Evolutionary conservation across 2,888 invertebrate genomes (phyloP).

Genomic region (Philereme vetulata): DNA sequence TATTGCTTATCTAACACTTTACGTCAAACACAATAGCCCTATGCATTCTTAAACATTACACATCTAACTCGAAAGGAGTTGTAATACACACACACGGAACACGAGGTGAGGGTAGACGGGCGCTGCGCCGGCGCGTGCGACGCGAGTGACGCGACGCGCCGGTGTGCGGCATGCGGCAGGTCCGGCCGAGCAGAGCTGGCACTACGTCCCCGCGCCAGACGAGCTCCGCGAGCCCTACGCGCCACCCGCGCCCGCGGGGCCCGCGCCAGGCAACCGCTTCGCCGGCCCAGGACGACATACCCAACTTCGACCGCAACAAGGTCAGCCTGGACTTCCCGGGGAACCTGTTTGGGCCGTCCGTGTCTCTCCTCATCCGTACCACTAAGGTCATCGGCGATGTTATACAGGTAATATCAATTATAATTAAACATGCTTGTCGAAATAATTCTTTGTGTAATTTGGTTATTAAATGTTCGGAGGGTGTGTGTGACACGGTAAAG

Average conservation of each 20-base stretch:
- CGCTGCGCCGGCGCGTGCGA: constrained; percentile 1
- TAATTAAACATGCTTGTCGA: too few species aligned
- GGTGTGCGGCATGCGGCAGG: constrained; percentile 32
- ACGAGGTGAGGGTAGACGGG: constrained; percentile 12
- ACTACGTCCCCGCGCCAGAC: constrained; percentile 50
- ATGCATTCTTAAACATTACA: too few species aligned
- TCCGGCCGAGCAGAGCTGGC: constrained; percentile 53
- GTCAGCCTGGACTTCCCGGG: constrained; percentile 88
- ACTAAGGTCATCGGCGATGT: constrained; percentile 87
- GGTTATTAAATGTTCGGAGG: too few species aligned
- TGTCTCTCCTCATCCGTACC: constrained; percentile 86
- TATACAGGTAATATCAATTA: constrained; percentile 79
- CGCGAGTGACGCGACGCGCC: constrained; percentile 13
- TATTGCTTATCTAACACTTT: too few species aligned
- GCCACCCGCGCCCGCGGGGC: constrained; percentile 19
- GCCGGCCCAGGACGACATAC: constrained; percentile 78
- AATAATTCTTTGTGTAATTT: too few species aligned
- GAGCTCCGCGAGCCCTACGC: constrained; percentile 28
- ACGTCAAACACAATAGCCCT: too few species aligned
- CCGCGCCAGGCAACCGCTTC: constrained; percentile 44
- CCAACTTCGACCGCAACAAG: constrained; percentile 85
- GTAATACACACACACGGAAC: neutral
- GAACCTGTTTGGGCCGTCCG: constrained; percentile 86
- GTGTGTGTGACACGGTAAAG: too few species aligned
- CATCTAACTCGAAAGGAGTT: too few species aligned